A percentile compares a stretch with the other conserved stretches of the same genome.
phyloP scores from a whole-genome alignment of 2,888 invertebrate species.

The Watsonalla binaria region DNA sequence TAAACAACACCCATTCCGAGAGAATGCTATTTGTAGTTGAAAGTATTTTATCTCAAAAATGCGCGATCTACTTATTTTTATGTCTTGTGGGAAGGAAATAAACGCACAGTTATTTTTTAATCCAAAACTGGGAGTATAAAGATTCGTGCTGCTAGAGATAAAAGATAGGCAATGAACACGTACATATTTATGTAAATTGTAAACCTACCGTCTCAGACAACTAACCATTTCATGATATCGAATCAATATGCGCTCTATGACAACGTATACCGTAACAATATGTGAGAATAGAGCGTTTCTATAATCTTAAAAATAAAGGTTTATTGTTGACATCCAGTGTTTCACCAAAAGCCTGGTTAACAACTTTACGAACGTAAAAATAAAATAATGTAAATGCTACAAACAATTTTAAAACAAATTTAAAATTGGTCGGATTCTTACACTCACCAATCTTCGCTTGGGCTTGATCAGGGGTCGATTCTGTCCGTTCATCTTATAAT shows the following conservation, averaged over 20 bases:
- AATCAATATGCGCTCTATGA: no score
- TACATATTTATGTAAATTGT: no score
- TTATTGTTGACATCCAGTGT: no score
- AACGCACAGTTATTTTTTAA: not conserved
- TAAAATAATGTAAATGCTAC: not conserved
- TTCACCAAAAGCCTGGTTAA: no score
- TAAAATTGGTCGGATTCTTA: constrained; percentile 78
- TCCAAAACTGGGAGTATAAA: not conserved
- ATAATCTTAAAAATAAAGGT: no score
- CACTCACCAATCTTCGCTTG: constrained; percentile 99
- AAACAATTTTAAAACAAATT: constrained; percentile 19
- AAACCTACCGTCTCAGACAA: no score
- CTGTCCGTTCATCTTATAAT: constrained; percentile 99
- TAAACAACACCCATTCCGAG: constrained; percentile 71
- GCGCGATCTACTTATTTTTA: constrained; percentile 10
- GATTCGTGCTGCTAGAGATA: no score
- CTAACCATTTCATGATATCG: no score
- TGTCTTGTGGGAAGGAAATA: constrained; percentile 1
- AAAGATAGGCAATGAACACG: no score
- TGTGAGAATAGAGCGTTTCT: no score
- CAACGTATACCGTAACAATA: no score
- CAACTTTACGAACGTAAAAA: not conserved
- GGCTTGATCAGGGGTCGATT: constrained; percentile 99
- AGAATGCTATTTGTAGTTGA: constrained; percentile 46
- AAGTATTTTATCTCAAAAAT: constrained; percentile 41